Percentiles rank a stretch among this genome's conserved stretches.
These are phyloP conservation scores for Pharmacophagus antenor DNA, from an alignment of 2,888 invertebrate genomes.

Conservation along the genomic window DNA sequence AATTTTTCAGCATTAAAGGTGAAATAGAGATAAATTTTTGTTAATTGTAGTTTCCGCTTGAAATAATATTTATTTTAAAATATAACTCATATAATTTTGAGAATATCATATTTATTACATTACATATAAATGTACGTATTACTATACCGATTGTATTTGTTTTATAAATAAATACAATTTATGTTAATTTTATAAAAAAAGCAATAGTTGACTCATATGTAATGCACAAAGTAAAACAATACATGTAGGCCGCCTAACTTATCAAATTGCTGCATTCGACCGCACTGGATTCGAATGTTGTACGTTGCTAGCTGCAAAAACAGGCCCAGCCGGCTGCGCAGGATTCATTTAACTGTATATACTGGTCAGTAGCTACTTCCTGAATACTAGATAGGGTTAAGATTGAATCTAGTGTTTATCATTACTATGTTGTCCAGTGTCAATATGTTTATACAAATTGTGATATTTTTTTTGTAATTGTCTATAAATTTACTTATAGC, in stretches of 20 bases:
- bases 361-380: constrained; percentile 31
- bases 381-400: constrained; percentile 29
- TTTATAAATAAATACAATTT: too few relatives aligned
- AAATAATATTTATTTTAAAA: too few relatives aligned
- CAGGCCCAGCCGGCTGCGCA: constrained; percentile 32
- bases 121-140: too few relatives aligned
- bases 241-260: background rate
- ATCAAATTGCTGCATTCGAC: background rate
- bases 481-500: too few relatives aligned
- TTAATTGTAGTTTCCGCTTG: too few relatives aligned
- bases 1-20: too few relatives aligned
- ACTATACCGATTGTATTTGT: too few relatives aligned
- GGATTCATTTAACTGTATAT: constrained; percentile 36
- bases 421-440: background rate
- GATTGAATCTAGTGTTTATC: constrained; percentile 2
- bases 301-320: constrained; percentile 20
- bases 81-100: too few relatives aligned
- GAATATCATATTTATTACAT: too few relatives aligned
- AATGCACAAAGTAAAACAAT: background rate
- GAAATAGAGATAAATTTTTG: too few relatives aligned
- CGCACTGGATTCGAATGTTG: constrained; percentile 18
- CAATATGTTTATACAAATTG: too few relatives aligned
- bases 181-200: background rate
- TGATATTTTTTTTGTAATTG: too few relatives aligned
- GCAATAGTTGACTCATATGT: background rate